Evolutionary conservation across 2,797 vertebrate genomes (phyloP).

Genomic region (Intellagama lesueurii): DNA sequence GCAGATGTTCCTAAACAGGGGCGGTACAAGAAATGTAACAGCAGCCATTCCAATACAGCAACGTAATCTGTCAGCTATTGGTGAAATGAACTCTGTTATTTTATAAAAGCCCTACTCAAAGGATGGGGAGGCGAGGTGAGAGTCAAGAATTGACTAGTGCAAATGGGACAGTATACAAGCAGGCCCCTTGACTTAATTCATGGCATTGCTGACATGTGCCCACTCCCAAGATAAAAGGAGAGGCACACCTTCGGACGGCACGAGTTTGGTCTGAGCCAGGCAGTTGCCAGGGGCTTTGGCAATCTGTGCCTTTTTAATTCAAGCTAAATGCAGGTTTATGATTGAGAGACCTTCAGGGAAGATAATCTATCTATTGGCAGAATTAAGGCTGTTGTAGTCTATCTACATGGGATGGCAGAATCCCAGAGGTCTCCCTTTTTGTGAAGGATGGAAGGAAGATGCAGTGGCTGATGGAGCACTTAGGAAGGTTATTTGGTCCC

Average conservation of each 20-base stretch:
- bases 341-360: slow-evolving; percentile 62
- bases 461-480: slow-evolving; percentile 45
- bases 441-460: slow-evolving; percentile 31
- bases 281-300: slow-evolving; percentile 14
- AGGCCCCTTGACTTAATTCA: slow-evolving; percentile 18
- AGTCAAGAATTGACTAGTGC: slow-evolving; percentile 2
- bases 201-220: not conserved
- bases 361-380: slow-evolving; percentile 72
- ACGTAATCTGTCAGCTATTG: rapidly evolving
- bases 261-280: not conserved
- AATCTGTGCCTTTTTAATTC: slow-evolving; percentile 12
- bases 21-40: slow-evolving; percentile 42
- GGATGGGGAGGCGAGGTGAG: not conserved
- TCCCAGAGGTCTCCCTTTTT: slow-evolving; percentile 67
- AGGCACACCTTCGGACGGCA: not conserved
- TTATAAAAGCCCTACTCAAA: slow-evolving; percentile 18
- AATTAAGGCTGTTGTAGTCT: slow-evolving; percentile 79
- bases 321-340: not conserved
- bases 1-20: slow-evolving; percentile 16
- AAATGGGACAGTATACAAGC: slow-evolving; percentile 16
- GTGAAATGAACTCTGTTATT: slow-evolving; percentile 30
- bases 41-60: not conserved
- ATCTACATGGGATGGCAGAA: slow-evolving; percentile 77
- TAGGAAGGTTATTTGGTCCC: not conserved
- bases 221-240: rapidly evolving